Percentiles rank a stretch among this genome's conserved stretches.
Conservation (phyloP, 2,113 vertebrate genomes). For the Misgurnus mizolepis region DNA sequence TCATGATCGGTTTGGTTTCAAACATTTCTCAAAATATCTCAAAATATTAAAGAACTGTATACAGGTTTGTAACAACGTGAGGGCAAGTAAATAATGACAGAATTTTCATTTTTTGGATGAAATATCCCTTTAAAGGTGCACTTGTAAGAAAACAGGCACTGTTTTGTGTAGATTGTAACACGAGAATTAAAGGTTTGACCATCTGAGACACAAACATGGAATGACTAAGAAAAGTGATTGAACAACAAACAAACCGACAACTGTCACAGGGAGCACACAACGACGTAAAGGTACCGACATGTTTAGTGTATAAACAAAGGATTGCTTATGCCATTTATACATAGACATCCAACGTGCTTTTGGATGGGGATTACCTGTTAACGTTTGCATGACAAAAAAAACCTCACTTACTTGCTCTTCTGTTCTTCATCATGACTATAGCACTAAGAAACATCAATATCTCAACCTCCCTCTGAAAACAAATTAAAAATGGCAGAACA, state of each 20-base stretch:
- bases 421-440: constrained; percentile 99
- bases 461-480: constrained; percentile 89
- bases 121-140: too few relatives aligned
- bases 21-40: too few relatives aligned
- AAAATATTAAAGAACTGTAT: not conserved
- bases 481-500: not conserved
- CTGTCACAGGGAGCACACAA: not conserved
- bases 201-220: not conserved
- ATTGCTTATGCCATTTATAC: not conserved
- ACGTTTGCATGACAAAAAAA: too few relatives aligned
- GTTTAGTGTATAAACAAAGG: constrained; percentile 30
- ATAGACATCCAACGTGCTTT: not conserved
- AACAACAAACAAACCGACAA: constrained; percentile 20
- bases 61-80: too few relatives aligned
- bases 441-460: constrained; percentile 98
- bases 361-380: not conserved
- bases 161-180: not conserved
- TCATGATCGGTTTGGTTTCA: too few relatives aligned
- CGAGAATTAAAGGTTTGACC: too few relatives aligned
- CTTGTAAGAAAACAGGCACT: not conserved
- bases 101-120: too few relatives aligned
- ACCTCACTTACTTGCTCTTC: constrained; percentile 87
- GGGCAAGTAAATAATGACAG: too few relatives aligned
- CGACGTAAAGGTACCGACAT: not conserved
- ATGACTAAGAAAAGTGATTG: constrained; percentile 12